Percentiles rank a stretch among this genome's conserved stretches.
phyloP scores from a whole-genome alignment of 2,113 vertebrate species.

The Epinephelus moara region DNA sequence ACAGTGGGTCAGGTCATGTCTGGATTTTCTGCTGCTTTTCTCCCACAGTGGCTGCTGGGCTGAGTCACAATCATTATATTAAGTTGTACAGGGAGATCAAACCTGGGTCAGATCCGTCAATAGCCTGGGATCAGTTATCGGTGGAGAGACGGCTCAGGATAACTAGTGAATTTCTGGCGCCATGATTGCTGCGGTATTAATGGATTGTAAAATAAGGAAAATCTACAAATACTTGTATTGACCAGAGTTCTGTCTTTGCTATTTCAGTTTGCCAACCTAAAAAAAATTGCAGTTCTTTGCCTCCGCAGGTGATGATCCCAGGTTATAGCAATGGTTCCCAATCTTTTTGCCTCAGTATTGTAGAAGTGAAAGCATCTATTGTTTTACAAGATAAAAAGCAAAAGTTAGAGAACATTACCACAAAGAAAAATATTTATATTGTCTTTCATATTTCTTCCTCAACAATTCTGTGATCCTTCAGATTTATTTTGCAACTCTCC shows the following conservation, averaged over 20 bases:
- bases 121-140: not conserved
- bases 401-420: too few relatives aligned
- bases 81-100: constrained; percentile 3
- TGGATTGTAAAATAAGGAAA: not conserved
- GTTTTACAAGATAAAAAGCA: too few relatives aligned
- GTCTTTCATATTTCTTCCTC: not conserved
- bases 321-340: not conserved
- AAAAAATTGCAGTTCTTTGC: not conserved
- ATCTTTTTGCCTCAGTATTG: not conserved
- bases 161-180: not conserved
- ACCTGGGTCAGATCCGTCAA: not conserved
- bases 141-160: not conserved
- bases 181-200: not conserved
- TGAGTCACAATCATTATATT: constrained; percentile 28
- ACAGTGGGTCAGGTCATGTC: constrained; percentile 19
- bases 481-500: too few relatives aligned
- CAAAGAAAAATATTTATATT: not conserved
- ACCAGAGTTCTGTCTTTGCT: too few relatives aligned
- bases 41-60: not conserved
- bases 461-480: not conserved
- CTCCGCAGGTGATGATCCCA: not conserved
- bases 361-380: not conserved
- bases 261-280: not conserved
- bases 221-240: not conserved
- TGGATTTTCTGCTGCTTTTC: constrained; percentile 30